phyloP scores from a whole-genome alignment of 2,888 invertebrate genomes.

The Phlogophora meticulosa region DNA sequence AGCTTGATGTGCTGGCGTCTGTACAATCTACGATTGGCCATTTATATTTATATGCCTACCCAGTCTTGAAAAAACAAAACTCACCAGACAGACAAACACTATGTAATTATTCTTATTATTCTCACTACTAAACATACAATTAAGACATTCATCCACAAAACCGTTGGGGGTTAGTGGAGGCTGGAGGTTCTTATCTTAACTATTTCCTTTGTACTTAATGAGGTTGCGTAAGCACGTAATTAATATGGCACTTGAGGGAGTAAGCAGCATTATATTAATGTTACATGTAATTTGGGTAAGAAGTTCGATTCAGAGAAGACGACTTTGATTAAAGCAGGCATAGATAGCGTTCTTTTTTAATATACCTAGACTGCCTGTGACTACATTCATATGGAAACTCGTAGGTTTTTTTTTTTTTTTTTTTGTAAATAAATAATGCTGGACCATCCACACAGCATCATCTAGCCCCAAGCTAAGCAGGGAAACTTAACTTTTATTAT shows the following conservation, averaged over 20 bases:
- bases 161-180: neutral
- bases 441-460: too few relatives aligned
- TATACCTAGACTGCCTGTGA: too few relatives aligned
- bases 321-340: neutral
- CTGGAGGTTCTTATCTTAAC: neutral
- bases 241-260: neutral
- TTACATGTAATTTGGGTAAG: neutral
- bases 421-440: too few relatives aligned
- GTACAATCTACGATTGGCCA: too few relatives aligned
- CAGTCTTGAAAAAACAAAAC: neutral
- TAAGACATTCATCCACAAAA: constrained; percentile 6
- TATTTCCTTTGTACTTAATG: constrained; percentile 11
- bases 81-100: neutral
- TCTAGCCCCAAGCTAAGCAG: too few relatives aligned
- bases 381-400: too few relatives aligned
- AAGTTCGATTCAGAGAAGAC: neutral
- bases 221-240: neutral
- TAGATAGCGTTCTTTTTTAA: too few relatives aligned
- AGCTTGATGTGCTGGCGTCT: too few relatives aligned
- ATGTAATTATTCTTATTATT: neutral
- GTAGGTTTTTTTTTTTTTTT: too few relatives aligned
- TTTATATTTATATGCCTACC: too few relatives aligned
- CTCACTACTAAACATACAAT: neutral
- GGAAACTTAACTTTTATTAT: too few relatives aligned
- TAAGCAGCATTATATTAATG: constrained; percentile 4